Conservation (phyloP, 2,888 invertebrate species). For the Drosophila mayaguana region DNA sequence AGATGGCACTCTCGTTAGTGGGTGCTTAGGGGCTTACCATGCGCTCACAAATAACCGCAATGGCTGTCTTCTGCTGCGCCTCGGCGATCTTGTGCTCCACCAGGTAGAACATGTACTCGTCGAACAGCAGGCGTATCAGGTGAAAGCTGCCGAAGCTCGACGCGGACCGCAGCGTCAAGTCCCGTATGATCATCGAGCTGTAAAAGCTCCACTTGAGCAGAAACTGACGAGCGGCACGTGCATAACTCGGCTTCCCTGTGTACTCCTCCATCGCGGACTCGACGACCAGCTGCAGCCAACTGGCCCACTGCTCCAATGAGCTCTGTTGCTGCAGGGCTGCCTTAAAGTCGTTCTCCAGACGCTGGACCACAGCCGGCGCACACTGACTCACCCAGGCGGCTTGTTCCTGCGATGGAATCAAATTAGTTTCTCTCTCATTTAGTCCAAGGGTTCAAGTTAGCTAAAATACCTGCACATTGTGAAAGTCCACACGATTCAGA, state of each 20-base stretch:
- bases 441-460: not conserved
- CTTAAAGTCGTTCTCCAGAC: slow-evolving; percentile 96
- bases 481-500: slow-evolving; percentile 98
- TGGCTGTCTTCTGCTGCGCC: slow-evolving; percentile 95
- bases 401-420: slow-evolving; percentile 86
- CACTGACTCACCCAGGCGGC: slow-evolving; percentile 99
- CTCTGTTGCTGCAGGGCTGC: slow-evolving; percentile 96
- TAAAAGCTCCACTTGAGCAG: slow-evolving; percentile 99
- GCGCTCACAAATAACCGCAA: slow-evolving; percentile 93
- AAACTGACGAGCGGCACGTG: slow-evolving; percentile 95
- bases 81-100: slow-evolving; percentile 98
- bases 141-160: slow-evolving; percentile 99
- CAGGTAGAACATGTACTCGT: slow-evolving; percentile 99
- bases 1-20: slow-evolving; percentile 7
- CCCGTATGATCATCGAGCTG: slow-evolving; percentile 98
- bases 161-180: slow-evolving; percentile 97
- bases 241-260: slow-evolving; percentile 92
- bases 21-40: slow-evolving; percentile 75
- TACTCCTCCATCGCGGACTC: slow-evolving; percentile 95
- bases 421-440: not conserved
- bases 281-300: slow-evolving; percentile 98
- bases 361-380: slow-evolving; percentile 91
- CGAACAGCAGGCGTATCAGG: slow-evolving; percentile 97
- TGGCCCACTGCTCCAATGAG: slow-evolving; percentile 98
- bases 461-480: slow-evolving; percentile 93